Percentiles rank a stretch among this genome's conserved stretches.
These are phyloP conservation scores for Saccostrea echinata DNA, from an alignment of 1,140 invertebrate genomes.

Conservation along the genomic window DNA sequence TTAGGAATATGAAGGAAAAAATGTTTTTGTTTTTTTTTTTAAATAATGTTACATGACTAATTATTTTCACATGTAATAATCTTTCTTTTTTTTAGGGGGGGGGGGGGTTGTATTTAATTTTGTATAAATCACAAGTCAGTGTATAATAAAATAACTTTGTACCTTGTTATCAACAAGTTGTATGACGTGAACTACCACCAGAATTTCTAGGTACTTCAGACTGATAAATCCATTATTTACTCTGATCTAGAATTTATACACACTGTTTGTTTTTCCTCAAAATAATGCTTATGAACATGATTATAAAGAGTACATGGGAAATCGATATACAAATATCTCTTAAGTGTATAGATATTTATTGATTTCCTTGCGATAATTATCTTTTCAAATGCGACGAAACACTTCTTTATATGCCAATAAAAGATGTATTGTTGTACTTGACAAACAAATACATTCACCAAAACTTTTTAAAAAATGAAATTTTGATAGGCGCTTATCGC, in stretches of 20 bases:
- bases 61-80: too few species aligned
- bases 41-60: too few species aligned
- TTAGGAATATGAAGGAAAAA: too few species aligned
- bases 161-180: too few species aligned
- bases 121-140: too few species aligned
- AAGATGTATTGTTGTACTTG: not conserved
- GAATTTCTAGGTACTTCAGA: not conserved
- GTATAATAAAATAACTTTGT: too few species aligned
- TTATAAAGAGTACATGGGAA: not conserved
- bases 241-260: not conserved
- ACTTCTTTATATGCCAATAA: not conserved
- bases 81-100: too few species aligned
- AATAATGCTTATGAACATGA: not conserved
- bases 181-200: too few species aligned
- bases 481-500: not conserved
- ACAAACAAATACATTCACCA: not conserved
- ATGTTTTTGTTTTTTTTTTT: too few species aligned
- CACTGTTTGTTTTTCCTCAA: not conserved
- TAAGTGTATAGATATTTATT: constrained; percentile 15
- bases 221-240: not conserved
- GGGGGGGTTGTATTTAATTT: too few species aligned
- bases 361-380: not conserved
- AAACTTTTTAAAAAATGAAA: not conserved
- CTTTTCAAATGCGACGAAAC: not conserved
- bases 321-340: constrained; percentile 1